phyloP scores from a whole-genome alignment of 2,888 invertebrate genomes.

The Vanessa cardui region DNA sequence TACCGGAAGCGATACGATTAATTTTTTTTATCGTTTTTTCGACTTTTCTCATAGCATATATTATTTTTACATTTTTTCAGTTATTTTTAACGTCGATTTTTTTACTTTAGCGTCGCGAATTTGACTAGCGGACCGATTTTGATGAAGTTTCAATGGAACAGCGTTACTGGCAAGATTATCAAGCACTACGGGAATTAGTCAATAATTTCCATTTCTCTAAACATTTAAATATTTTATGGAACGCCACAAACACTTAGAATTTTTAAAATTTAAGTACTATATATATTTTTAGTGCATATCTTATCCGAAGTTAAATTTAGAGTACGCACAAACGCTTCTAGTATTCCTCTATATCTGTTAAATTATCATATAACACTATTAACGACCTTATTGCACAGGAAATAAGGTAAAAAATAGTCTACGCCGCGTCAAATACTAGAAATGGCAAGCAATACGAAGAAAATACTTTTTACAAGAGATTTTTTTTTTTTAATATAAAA shows the following conservation, averaged over 20 bases:
- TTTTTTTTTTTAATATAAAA: conserved; percentile 37
- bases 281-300: background rate
- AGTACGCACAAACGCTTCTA: conserved; percentile 21
- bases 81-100: too few species aligned
- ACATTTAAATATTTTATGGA: too few species aligned
- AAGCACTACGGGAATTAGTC: background rate
- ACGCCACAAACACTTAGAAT: background rate
- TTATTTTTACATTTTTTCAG: background rate
- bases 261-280: background rate
- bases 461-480: conserved; percentile 28
- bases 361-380: conserved; percentile 44
- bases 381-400: conserved; percentile 48
- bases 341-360: conserved; percentile 30
- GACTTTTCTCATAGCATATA: background rate
- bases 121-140: too few species aligned
- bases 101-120: too few species aligned
- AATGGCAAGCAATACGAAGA: conserved; percentile 20
- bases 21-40: background rate
- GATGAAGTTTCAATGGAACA: too few species aligned
- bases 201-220: background rate
- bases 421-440: conserved; percentile 11
- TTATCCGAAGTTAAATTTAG: background rate
- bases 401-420: conserved; percentile 54
- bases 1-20: conserved; percentile 22
- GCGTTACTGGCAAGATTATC: background rate